These are phyloP conservation scores for Cyaniris semiargus DNA, from an alignment of 2,888 invertebrate genomes.

Conservation along the genomic window DNA sequence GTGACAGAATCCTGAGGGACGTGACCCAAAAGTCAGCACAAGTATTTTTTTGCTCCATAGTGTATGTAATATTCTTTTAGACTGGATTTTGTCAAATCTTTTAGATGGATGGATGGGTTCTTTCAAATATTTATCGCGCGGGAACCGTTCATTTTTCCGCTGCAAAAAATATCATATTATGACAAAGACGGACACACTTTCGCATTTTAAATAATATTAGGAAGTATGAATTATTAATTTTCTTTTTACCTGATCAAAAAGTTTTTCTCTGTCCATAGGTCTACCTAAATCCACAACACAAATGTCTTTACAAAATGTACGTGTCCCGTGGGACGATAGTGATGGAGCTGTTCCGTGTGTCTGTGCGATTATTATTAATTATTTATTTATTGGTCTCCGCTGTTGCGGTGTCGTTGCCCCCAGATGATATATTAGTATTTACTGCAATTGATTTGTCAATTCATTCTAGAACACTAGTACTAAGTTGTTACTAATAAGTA, in stretches of 20 bases:
- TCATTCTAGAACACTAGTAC: neutral
- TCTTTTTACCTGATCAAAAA: too few relatives aligned
- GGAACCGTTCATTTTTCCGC: too few relatives aligned
- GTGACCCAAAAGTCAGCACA: neutral
- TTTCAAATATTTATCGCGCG: too few relatives aligned
- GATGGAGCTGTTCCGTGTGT: slow-evolving; percentile 54
- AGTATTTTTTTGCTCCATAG: neutral
- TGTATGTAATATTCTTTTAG: neutral
- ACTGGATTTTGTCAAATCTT: neutral
- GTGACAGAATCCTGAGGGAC: neutral
- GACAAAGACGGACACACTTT: too few relatives aligned
- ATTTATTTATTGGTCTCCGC: slow-evolving; percentile 59
- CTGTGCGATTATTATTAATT: slow-evolving; percentile 65
- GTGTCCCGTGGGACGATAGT: slow-evolving; percentile 30
- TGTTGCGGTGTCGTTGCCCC: neutral
- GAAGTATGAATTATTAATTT: too few relatives aligned
- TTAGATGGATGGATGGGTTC: neutral
- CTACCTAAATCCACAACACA: too few relatives aligned
- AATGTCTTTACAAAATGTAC: neutral
- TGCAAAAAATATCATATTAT: too few relatives aligned
- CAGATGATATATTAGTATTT: neutral
- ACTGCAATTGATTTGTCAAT: neutral
- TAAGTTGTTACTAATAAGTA: neutral
- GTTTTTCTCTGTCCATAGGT: too few relatives aligned
- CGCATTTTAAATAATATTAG: too few relatives aligned